These are phyloP conservation scores for Trichogramma evanescens DNA, from an alignment of 2,888 invertebrate genomes.

Conservation along the genomic window DNA sequence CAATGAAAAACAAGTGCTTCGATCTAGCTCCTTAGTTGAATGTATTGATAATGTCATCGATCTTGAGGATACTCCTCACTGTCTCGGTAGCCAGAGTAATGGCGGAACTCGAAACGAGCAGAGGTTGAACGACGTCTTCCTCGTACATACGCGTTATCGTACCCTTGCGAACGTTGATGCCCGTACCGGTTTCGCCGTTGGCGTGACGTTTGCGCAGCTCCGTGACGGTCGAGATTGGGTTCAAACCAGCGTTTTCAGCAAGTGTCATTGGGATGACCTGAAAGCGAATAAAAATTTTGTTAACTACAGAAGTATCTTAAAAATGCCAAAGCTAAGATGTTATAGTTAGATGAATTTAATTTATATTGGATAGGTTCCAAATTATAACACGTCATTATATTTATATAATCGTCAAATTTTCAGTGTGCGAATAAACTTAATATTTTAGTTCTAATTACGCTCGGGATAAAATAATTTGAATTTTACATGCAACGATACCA, in stretches of 20 bases:
- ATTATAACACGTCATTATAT: neutral
- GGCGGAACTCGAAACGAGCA: slow-evolving; percentile 89
- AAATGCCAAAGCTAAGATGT: neutral
- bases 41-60: slow-evolving; percentile 91
- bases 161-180: slow-evolving; percentile 95
- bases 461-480: neutral
- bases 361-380: neutral
- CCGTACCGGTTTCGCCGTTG: slow-evolving; percentile 74
- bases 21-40: slow-evolving; percentile 30
- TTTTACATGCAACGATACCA: neutral
- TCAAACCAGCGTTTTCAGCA: slow-evolving; percentile 87
- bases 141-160: slow-evolving; percentile 93
- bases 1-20: too few relatives aligned
- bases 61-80: slow-evolving; percentile 94
- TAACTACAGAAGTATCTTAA: neutral
- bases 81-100: slow-evolving; percentile 94
- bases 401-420: neutral
- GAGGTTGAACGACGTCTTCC: slow-evolving; percentile 95
- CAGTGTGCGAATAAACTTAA: neutral
- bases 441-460: neutral
- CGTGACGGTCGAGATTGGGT: slow-evolving; percentile 92
- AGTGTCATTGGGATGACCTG: slow-evolving; percentile 79
- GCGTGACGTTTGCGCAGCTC: slow-evolving; percentile 93
- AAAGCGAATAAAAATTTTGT: neutral
- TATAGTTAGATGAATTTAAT: neutral